Evolutionary conservation across 2,797 vertebrate genomes (phyloP), one percentile per base, ranked within the genome.

Genomic region (Pagetopsis macropterus): DNA sequence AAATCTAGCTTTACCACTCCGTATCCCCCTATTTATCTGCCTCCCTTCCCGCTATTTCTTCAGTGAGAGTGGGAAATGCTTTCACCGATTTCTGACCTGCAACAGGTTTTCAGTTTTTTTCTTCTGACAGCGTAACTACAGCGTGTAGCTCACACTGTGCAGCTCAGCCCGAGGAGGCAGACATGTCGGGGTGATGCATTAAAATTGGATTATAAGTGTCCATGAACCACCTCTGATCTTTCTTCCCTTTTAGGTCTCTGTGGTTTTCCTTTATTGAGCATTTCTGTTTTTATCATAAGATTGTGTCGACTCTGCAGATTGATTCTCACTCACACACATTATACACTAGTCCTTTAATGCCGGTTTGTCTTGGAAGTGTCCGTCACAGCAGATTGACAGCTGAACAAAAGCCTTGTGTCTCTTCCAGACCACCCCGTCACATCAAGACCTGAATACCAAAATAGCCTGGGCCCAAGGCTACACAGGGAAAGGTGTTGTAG

Each of bases 391-490:
- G 79, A 87, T 49, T 75, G 81, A 79, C 79, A 80, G 62, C 73
- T 85, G 41, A 89, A 77, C 74, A 68, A 81, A 78, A 59, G 37
- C 56, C 9, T 69, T 82, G 43, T 89, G 64, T 84, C 70, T 84
- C 45, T 82, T 90, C 5, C 83, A 99, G 98, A 95, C 94, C 70
- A 96, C 94, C 48, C 88, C 93, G 3, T 94, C 94, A 77, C 96
- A 96, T 76, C 94, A 95, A 82, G 97, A 99, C 92, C 91, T 99
- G 90, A 98, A 99, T 0, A 96, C 97, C 86, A 96, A 94, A 86
- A 95, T 94, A 83, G 98, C 97, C 76, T 99, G 98, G 98, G 93
- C 94, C 14, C 96, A 96, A 79, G 98, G 98, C 75, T 99, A 94
- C 93, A 98, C 97, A 0, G 98, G 98, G 23, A 96, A 81, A 64